Evolutionary conservation across 2,113 vertebrate genomes (phyloP).

Genomic region (Ariopsis seemanni): DNA sequence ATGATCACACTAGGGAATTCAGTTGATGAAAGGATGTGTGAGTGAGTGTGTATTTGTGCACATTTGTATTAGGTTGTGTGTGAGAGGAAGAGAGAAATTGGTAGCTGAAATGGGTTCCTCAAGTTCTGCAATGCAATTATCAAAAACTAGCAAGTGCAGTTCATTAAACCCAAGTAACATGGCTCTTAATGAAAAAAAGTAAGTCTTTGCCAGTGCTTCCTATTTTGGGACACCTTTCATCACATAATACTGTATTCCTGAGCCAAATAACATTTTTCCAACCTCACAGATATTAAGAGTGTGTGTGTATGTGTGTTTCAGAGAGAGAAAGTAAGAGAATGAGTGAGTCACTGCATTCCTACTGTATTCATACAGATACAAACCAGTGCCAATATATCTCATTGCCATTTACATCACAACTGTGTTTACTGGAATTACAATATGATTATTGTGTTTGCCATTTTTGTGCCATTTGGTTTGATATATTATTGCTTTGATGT

Average conservation of each 20-base stretch:
- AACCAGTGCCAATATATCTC: neutral
- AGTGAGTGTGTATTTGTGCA: neutral
- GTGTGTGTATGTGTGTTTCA: neutral
- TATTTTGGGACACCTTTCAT: constrained; percentile 3
- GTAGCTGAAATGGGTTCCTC: constrained; percentile 35
- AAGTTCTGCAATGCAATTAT: constrained; percentile 13
- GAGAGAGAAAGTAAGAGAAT: constrained; percentile 1
- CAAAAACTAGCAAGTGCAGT: constrained; percentile 8
- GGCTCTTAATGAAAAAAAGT: constrained; percentile 5
- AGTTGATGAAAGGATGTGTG: constrained; percentile 33
- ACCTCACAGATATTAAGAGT: neutral
- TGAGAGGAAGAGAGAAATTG: constrained; percentile 19
- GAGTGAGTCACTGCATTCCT: constrained; percentile 37
- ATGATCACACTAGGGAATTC: constrained; percentile 50
- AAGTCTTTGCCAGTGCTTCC: neutral
- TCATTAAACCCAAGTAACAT: constrained; percentile 38
- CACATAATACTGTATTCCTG: neutral
- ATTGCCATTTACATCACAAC: neutral
- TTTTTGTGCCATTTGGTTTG: neutral
- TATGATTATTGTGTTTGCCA: neutral
- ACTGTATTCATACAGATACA: constrained; percentile 17
- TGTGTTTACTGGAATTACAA: neutral
- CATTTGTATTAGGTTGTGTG: neutral
- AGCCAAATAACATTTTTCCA: constrained; percentile 19
- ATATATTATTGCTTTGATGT: constrained; percentile 9